These are phyloP conservation scores for Pelobates fuscus DNA, from an alignment of 2,113 vertebrate genomes.

Conservation along the genomic window DNA sequence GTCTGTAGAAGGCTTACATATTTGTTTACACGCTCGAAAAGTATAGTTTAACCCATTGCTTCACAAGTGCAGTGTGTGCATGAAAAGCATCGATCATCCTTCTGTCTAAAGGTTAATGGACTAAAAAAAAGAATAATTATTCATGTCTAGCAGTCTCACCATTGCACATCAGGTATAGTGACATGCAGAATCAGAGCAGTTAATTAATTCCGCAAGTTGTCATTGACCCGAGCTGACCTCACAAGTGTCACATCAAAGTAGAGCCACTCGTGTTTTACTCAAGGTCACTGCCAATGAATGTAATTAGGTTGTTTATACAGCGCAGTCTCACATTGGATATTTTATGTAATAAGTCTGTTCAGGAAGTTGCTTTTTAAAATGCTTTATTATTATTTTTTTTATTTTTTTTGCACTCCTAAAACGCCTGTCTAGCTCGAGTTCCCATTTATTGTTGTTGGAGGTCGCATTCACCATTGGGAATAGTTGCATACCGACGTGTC, in stretches of 20 bases:
- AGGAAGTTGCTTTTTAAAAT: background rate
- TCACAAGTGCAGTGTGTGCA: too few relatives aligned
- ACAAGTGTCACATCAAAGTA: slow-evolving; percentile 47
- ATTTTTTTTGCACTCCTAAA: background rate
- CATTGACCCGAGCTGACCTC: slow-evolving; percentile 35
- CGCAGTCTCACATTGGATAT: slow-evolving; percentile 23
- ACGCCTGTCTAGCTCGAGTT: background rate
- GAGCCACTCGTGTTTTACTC: slow-evolving; percentile 38
- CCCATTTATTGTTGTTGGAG: background rate
- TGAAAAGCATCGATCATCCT: background rate
- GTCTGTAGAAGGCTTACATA: background rate
- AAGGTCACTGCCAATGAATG: slow-evolving; percentile 45
- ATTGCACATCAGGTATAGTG: background rate
- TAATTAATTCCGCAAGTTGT: slow-evolving; percentile 37
- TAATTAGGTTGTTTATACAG: slow-evolving; percentile 44
- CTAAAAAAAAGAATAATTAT: background rate
- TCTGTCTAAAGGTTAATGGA: background rate
- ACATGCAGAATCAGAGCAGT: slow-evolving; percentile 12
- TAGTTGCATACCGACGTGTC: background rate
- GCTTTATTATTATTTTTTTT: background rate
- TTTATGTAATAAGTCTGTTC: slow-evolving; percentile 24
- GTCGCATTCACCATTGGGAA: background rate
- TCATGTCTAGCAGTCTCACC: background rate
- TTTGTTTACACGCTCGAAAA: background rate
- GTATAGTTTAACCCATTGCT: background rate